Evolutionary conservation across 2,888 invertebrate genomes (phyloP).

Genomic region (Tuberolachnus salignus): DNA sequence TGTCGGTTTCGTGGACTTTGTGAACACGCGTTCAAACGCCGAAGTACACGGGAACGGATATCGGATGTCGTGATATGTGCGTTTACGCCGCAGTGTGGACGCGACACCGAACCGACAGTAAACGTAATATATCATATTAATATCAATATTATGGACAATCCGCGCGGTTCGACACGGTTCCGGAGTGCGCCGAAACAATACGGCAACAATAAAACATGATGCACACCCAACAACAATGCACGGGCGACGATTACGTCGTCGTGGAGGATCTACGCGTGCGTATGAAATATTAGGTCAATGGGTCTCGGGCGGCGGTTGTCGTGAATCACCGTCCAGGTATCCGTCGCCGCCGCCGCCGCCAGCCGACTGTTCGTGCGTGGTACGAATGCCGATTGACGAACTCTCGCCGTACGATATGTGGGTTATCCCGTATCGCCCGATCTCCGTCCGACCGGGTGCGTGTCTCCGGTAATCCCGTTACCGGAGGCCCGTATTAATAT

Average conservation of each 20-base stretch:
- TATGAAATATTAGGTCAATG: slow-evolving; percentile 53
- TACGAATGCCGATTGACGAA: slow-evolving; percentile 25
- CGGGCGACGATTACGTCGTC: slow-evolving; percentile 26
- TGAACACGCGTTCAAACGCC: too few relatives aligned
- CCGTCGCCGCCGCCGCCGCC: not conserved
- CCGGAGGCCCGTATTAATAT: not conserved
- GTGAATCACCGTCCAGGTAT: slow-evolving; percentile 48
- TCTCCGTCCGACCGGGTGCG: slow-evolving; percentile 1
- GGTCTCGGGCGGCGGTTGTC: slow-evolving; percentile 36
- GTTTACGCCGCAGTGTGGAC: too few relatives aligned
- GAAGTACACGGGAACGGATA: too few relatives aligned
- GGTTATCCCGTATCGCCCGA: slow-evolving; percentile 32
- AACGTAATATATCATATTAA: too few relatives aligned
- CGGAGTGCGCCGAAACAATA: slow-evolving; percentile 1
- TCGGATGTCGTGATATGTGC: too few relatives aligned
- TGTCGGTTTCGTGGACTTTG: too few relatives aligned
- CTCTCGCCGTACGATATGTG: slow-evolving; percentile 20
- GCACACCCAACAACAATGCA: not conserved
- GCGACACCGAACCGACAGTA: too few relatives aligned
- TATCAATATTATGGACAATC: too few relatives aligned
- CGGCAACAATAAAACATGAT: slow-evolving; percentile 1
- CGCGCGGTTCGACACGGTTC: not conserved
- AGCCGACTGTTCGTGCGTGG: slow-evolving; percentile 34
- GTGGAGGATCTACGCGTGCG: not conserved
- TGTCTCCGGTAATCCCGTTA: slow-evolving; percentile 38